phyloP scores from a whole-genome alignment of 2,888 invertebrate genomes.

The Petrolisthes cinctipes region DNA sequence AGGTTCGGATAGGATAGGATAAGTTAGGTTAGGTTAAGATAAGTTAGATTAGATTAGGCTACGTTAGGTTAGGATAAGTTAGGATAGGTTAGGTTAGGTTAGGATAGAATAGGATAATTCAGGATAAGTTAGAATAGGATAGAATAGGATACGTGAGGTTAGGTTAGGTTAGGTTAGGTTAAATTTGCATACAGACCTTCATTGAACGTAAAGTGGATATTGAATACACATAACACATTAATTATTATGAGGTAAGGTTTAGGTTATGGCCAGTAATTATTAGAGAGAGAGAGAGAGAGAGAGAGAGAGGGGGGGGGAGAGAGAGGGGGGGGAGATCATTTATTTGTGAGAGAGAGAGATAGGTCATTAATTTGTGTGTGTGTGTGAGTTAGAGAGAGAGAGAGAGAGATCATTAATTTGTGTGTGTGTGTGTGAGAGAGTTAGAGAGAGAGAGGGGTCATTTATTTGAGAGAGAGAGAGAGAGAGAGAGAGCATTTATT shows the following conservation, averaged over 20 bases:
- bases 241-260: not conserved
- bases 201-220: not conserved
- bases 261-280: not conserved
- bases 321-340: too few relatives aligned
- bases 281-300: not conserved
- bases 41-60: not conserved
- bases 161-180: not conserved
- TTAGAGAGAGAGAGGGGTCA: not conserved
- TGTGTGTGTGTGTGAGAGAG: constrained; percentile 3
- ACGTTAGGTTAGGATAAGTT: not conserved
- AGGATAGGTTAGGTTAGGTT: not conserved
- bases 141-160: not conserved
- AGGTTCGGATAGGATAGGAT: not conserved
- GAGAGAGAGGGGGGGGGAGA: too few relatives aligned
- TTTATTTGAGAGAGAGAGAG: too few relatives aligned
- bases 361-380: not conserved
- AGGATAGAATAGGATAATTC: not conserved
- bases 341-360: too few relatives aligned
- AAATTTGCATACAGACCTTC: not conserved
- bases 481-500: too few relatives aligned
- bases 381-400: constrained; percentile 1
- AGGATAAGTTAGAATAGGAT: not conserved
- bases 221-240: not conserved
- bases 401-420: not conserved
- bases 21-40: not conserved